Evolutionary conservation across 2,888 invertebrate genomes (phyloP).

Genomic region (Toxonevra muliebris): DNA sequence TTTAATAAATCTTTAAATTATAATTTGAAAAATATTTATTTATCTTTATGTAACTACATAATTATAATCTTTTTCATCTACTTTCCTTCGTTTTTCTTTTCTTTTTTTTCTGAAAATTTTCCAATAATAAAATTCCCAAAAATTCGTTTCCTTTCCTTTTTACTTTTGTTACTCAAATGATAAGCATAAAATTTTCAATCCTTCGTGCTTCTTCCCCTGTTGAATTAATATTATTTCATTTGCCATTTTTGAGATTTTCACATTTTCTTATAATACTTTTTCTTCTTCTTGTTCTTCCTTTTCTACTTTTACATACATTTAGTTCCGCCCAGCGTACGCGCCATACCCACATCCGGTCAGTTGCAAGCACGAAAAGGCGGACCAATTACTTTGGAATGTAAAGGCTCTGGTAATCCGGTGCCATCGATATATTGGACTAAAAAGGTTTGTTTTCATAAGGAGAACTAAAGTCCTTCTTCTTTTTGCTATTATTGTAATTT

Average conservation of each 20-base stretch:
- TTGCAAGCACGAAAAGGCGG: conserved; percentile 75
- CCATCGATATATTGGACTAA: conserved; percentile 75
- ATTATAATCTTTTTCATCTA: no score
- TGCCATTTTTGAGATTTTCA: background rate
- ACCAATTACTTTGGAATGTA: conserved; percentile 75
- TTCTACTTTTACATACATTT: conserved; percentile 15
- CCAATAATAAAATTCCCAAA: no score
- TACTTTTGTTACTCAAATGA: background rate
- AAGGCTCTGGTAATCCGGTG: conserved; percentile 77
- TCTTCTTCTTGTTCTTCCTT: background rate
- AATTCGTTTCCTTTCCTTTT: background rate
- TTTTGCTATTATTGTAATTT: background rate
- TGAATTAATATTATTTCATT: conserved; percentile 2
- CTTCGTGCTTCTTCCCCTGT: background rate
- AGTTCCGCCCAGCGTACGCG: conserved; percentile 75
- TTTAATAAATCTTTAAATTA: no score
- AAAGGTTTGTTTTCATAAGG: conserved; percentile 54
- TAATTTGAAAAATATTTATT: no score
- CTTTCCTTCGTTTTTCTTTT: no score
- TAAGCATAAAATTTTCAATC: background rate
- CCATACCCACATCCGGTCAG: conserved; percentile 73
- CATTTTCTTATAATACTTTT: background rate
- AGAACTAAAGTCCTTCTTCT: background rate
- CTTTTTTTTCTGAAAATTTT: no score
- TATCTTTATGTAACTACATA: no score